Conservation (phyloP, 2,888 invertebrate genomes). For the Philereme vetulata region DNA sequence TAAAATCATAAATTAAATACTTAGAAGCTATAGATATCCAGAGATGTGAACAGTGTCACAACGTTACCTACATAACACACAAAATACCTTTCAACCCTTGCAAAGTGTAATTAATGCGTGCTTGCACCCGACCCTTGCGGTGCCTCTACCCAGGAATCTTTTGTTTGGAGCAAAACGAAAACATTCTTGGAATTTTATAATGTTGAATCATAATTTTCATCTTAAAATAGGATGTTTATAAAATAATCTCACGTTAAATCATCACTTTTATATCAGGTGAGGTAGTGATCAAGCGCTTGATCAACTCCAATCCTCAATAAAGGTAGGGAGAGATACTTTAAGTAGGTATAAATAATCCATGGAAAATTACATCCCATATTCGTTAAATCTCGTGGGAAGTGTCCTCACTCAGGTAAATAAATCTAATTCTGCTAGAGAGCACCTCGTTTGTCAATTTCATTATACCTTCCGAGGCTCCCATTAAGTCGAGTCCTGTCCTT, state of each 20-base stretch:
- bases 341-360: background rate
- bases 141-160: slow-evolving; percentile 57
- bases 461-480: slow-evolving; percentile 45
- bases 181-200: slow-evolving; percentile 68
- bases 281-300: too few relatives aligned
- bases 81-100: slow-evolving; percentile 64
- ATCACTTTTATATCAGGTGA: too few relatives aligned
- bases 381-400: slow-evolving; percentile 16
- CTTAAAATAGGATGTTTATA: slow-evolving; percentile 5
- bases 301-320: background rate
- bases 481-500: slow-evolving; percentile 36
- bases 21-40: slow-evolving; percentile 27
- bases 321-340: background rate
- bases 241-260: background rate
- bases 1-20: slow-evolving; percentile 42
- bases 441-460: slow-evolving; percentile 48
- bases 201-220: slow-evolving; percentile 34
- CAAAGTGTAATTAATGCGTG: slow-evolving; percentile 79
- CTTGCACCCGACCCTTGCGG: slow-evolving; percentile 73
- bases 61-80: slow-evolving; percentile 48
- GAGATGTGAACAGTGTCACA: slow-evolving; percentile 41
- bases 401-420: slow-evolving; percentile 23
- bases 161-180: slow-evolving; percentile 67
- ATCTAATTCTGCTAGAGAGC: slow-evolving; percentile 38
- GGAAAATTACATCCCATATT: slow-evolving; percentile 3